Evolutionary conservation across 2,888 invertebrate genomes (phyloP).

Genomic region (Spodoptera exigua): DNA sequence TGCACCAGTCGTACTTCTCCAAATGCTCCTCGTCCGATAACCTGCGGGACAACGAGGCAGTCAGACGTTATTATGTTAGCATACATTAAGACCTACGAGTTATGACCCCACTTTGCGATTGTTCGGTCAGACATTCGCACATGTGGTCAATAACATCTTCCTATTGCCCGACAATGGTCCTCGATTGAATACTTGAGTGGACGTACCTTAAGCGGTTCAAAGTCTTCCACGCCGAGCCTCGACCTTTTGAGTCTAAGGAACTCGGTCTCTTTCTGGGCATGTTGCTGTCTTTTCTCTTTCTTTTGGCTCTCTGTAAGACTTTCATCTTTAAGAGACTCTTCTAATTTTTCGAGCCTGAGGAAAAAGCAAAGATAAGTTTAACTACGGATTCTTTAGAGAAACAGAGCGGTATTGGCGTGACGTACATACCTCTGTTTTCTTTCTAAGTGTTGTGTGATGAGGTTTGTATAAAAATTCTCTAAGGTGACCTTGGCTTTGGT

Average conservation of each 20-base stretch:
- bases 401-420: background rate
- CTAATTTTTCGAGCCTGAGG: slow-evolving; percentile 95
- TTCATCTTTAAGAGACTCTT: slow-evolving; percentile 98
- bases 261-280: slow-evolving; percentile 99
- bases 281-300: slow-evolving; percentile 97
- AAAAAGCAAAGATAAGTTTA: background rate
- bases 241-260: slow-evolving; percentile 98
- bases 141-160: slow-evolving; percentile 16
- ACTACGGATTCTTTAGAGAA: background rate
- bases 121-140: slow-evolving; percentile 16
- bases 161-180: slow-evolving; percentile 8
- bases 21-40: slow-evolving; percentile 97
- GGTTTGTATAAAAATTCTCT: slow-evolving; percentile 99
- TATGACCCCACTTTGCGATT: slow-evolving; percentile 12
- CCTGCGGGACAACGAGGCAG: slow-evolving; percentile 66
- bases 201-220: slow-evolving; percentile 97
- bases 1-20: slow-evolving; percentile 99
- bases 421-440: slow-evolving; percentile 95
- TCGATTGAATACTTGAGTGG: slow-evolving; percentile 9
- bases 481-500: slow-evolving; percentile 99
- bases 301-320: slow-evolving; percentile 98
- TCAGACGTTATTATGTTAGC: background rate
- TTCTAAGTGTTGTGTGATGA: slow-evolving; percentile 99
- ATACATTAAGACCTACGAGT: background rate
- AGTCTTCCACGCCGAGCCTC: slow-evolving; percentile 98